Conservation (phyloP, 2,797 vertebrate species). For the Chromis chromis region DNA sequence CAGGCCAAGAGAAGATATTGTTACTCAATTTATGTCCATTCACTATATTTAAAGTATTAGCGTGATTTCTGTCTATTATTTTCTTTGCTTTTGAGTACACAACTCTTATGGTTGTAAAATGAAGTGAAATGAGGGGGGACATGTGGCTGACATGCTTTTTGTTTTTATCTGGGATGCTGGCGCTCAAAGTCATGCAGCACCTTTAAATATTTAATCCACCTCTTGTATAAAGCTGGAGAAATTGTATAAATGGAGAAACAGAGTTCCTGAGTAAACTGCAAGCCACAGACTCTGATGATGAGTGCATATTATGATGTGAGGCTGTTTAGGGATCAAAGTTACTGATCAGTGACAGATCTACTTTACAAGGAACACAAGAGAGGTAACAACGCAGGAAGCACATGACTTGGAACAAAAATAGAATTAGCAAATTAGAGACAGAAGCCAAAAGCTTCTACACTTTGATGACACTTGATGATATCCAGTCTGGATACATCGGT, state of each 20-base stretch:
- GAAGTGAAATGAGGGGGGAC: too few relatives aligned
- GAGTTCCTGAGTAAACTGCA: not conserved
- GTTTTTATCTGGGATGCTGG: too few relatives aligned
- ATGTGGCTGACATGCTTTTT: too few relatives aligned
- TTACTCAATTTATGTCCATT: too few relatives aligned
- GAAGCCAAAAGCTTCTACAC: conserved; percentile 5
- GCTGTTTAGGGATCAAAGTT: conserved; percentile 31
- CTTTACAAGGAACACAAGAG: not conserved
- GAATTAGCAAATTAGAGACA: conserved; percentile 30
- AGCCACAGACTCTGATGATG: too few relatives aligned
- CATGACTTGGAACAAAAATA: conserved; percentile 29
- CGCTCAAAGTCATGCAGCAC: too few relatives aligned
- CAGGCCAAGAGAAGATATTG: too few relatives aligned
- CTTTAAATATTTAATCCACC: not conserved
- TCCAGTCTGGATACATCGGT: not conserved
- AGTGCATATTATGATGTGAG: conserved; percentile 10
- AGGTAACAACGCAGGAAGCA: conserved; percentile 8
- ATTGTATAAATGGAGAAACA: not conserved
- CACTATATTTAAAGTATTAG: too few relatives aligned
- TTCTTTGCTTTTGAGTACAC: too few relatives aligned
- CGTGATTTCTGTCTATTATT: too few relatives aligned
- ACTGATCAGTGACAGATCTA: conserved; percentile 26
- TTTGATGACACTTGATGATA: conserved; percentile 27
- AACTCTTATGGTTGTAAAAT: too few relatives aligned
- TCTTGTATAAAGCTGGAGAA: not conserved